These are phyloP conservation scores for Resseliella maxima DNA, from an alignment of 2,888 invertebrate genomes.

Conservation along the genomic window DNA sequence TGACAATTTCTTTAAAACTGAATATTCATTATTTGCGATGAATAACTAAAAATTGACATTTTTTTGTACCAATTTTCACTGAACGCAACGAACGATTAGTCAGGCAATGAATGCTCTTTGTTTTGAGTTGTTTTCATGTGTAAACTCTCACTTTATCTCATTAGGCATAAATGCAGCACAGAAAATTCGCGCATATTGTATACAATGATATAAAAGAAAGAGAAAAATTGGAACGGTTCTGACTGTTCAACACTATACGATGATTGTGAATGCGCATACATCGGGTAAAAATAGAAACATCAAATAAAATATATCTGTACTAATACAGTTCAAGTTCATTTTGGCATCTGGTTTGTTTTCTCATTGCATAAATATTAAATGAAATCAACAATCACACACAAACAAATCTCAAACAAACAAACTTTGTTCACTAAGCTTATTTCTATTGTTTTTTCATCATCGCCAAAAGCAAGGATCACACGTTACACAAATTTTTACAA, in stretches of 20 bases:
- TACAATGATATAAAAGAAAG: background rate
- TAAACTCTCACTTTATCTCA: background rate
- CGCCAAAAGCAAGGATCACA: background rate
- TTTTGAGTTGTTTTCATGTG: slow-evolving; percentile 8
- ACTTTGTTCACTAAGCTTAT: background rate
- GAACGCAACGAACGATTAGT: too few species aligned
- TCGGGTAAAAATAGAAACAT: slow-evolving; percentile 32
- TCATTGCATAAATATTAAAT: background rate
- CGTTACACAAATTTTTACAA: background rate
- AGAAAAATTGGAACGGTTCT: background rate
- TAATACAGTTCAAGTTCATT: slow-evolving; percentile 52
- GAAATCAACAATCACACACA: background rate
- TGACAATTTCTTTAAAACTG: too few species aligned
- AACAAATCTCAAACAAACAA: background rate
- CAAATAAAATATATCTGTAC: background rate
- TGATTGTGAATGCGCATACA: background rate
- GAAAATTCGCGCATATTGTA: background rate
- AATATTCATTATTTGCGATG: too few species aligned
- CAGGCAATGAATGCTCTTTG: background rate
- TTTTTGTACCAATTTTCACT: too few species aligned
- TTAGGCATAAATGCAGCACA: slow-evolving; percentile 24
- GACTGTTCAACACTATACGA: background rate
- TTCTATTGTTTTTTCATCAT: too few species aligned
- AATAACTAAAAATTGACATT: too few species aligned
- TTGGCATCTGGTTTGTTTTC: background rate